Evolutionary conservation across 2,888 invertebrate genomes (phyloP).

Genomic region (Rugalucina vietnamica): DNA sequence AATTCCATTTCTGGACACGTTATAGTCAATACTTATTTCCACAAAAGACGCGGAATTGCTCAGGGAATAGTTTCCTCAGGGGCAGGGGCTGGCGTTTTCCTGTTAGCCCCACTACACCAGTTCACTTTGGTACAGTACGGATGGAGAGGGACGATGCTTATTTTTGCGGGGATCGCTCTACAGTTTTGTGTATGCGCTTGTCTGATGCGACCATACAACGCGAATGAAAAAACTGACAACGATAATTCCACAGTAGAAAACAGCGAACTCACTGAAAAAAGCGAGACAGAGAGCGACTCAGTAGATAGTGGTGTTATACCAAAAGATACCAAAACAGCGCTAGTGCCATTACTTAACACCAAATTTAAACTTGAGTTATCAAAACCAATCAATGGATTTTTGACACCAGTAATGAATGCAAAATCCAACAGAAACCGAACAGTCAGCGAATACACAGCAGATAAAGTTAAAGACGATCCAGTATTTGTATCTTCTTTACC

Average conservation of each 20-base stretch:
- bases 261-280: not conserved
- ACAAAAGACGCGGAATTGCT: conserved; percentile 63
- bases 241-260: not conserved
- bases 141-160: conserved; percentile 61
- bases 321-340: not conserved
- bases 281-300: not conserved
- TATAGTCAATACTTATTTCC: conserved; percentile 67
- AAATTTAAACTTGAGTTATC: not conserved
- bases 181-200: conserved; percentile 62
- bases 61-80: conserved; percentile 67
- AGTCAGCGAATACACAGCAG: not conserved
- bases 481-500: not conserved
- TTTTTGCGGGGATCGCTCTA: conserved; percentile 58
- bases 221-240: not conserved
- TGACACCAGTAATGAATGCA: not conserved
- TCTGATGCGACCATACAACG: conserved; percentile 54
- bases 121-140: conserved; percentile 49
- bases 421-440: not conserved
- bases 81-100: conserved; percentile 64
- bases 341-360: too few species aligned
- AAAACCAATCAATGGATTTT: not conserved
- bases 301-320: not conserved
- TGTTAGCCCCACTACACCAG: conserved; percentile 59
- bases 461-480: not conserved
- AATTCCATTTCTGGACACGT: conserved; percentile 64